A percentile compares a stretch with the other conserved stretches of the same genome.
phyloP scores from a whole-genome alignment of 2,888 invertebrate species.

The Synergus gifuensis region DNA sequence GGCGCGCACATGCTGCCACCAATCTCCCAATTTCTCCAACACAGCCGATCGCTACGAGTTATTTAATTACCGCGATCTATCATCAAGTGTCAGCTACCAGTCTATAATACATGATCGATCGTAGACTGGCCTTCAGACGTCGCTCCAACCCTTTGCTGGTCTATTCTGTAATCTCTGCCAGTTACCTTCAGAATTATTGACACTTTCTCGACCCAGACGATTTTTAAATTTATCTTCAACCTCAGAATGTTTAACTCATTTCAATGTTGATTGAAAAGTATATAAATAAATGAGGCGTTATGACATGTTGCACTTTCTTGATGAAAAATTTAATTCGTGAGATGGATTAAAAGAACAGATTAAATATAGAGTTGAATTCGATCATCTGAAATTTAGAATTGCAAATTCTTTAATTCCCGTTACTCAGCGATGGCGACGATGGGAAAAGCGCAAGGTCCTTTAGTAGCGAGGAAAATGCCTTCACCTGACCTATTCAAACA shows the following conservation, averaged over 20 bases:
- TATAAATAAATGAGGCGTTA: too few relatives aligned
- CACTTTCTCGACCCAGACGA: neutral
- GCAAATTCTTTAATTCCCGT: slow-evolving; percentile 78
- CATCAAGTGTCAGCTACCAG: slow-evolving; percentile 72
- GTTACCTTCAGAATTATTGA: neutral
- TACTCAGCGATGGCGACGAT: slow-evolving; percentile 52
- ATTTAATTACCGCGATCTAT: slow-evolving; percentile 77
- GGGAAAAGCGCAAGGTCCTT: slow-evolving; percentile 44
- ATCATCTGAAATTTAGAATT: slow-evolving; percentile 72
- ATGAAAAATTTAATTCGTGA: too few relatives aligned
- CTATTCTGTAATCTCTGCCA: slow-evolving; percentile 14
- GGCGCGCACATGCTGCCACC: slow-evolving; percentile 64
- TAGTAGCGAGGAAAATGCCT: slow-evolving; percentile 74
- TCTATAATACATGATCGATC: slow-evolving; percentile 76
- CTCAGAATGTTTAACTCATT: slow-evolving; percentile 65
- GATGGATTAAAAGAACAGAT: neutral
- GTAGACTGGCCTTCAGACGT: slow-evolving; percentile 58
- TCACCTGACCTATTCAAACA: slow-evolving; percentile 77
- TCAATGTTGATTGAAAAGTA: slow-evolving; percentile 60
- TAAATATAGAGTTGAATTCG: slow-evolving; percentile 44
- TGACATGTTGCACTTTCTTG: too few relatives aligned
- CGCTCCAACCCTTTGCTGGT: slow-evolving; percentile 20
- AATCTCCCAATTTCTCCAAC: slow-evolving; percentile 60
- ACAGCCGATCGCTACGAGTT: slow-evolving; percentile 71
- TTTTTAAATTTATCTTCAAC: neutral